Conservation (phyloP, 2,888 invertebrate species). For the Andrena trimmerana region DNA sequence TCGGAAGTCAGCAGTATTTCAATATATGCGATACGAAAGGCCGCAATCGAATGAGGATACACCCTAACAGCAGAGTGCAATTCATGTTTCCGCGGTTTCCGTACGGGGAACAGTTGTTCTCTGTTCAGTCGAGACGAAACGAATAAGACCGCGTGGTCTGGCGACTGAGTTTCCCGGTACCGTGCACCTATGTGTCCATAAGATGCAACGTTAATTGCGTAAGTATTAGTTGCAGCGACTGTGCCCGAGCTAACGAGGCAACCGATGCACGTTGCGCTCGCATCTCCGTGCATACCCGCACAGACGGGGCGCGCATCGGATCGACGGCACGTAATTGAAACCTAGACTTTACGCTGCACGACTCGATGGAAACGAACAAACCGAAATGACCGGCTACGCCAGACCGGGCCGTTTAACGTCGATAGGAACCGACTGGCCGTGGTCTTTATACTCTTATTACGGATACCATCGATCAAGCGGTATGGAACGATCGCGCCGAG, state of each 20-base stretch:
- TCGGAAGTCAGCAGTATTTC: background rate
- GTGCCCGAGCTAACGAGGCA: conserved; percentile 36
- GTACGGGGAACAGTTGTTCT: conserved; percentile 11
- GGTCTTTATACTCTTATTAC: conserved; percentile 36
- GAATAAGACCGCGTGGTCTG: background rate
- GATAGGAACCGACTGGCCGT: conserved; percentile 24
- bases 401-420: conserved; percentile 33
- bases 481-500: conserved; percentile 48
- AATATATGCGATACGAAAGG: too few relatives aligned
- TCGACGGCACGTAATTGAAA: conserved; percentile 35
- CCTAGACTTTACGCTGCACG: conserved; percentile 18
- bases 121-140: background rate
- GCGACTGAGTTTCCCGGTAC: conserved; percentile 43
- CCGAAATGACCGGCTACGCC: conserved; percentile 20
- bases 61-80: background rate
- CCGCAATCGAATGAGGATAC: too few relatives aligned
- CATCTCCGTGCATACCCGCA: background rate
- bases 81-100: conserved; percentile 11
- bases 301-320: conserved; percentile 1
- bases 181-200: conserved; percentile 15
- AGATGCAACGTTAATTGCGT: conserved; percentile 38
- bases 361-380: conserved; percentile 31
- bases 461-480: conserved; percentile 46
- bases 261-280: conserved; percentile 23
- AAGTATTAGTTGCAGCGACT: conserved; percentile 33